Percentiles rank a stretch among this genome's conserved stretches.
Conservation (phyloP, 2,113 vertebrate genomes). For the Oophaga pumilio region DNA sequence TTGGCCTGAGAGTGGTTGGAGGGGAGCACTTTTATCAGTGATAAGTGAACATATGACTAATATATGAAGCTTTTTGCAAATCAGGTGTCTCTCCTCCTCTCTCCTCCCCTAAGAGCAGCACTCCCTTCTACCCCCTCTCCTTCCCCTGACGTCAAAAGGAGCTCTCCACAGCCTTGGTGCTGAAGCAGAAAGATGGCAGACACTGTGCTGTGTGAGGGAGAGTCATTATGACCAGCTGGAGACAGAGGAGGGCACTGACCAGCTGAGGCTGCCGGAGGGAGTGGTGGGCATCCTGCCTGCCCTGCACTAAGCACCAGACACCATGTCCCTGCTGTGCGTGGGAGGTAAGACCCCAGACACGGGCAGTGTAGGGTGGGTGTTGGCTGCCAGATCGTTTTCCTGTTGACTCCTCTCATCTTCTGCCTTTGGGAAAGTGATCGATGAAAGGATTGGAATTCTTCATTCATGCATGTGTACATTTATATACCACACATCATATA, state of each 20-base stretch:
- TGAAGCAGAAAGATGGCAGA: conserved; percentile 54
- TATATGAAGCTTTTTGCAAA: neutral
- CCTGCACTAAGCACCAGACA: neutral
- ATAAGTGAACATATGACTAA: neutral
- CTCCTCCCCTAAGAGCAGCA: neutral
- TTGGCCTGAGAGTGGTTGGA: neutral
- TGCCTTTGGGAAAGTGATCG: neutral
- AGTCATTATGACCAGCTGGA: conserved; percentile 44
- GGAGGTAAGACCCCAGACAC: conserved; percentile 40
- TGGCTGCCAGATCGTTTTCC: conserved; percentile 35
- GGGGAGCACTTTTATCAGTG: neutral
- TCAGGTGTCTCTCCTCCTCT: conserved; percentile 45
- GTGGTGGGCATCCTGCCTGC: conserved; percentile 22
- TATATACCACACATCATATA: too few relatives aligned
- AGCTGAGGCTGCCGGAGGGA: conserved; percentile 45
- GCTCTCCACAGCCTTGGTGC: conserved; percentile 53
- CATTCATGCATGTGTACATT: neutral
- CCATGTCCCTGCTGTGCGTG: conserved; percentile 55
- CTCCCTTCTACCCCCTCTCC: conserved; percentile 6
- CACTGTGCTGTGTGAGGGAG: neutral
- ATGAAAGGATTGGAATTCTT: neutral
- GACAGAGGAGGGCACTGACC: conserved; percentile 21
- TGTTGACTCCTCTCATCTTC: neutral
- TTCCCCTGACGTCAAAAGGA: conserved; percentile 51
- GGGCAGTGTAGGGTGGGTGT: conserved; percentile 21